Percentiles rank a stretch among this genome's conserved stretches.
Evolutionary conservation across 1,140 invertebrate species (phyloP).

Genomic region (Ganaspis sp.): DNA sequence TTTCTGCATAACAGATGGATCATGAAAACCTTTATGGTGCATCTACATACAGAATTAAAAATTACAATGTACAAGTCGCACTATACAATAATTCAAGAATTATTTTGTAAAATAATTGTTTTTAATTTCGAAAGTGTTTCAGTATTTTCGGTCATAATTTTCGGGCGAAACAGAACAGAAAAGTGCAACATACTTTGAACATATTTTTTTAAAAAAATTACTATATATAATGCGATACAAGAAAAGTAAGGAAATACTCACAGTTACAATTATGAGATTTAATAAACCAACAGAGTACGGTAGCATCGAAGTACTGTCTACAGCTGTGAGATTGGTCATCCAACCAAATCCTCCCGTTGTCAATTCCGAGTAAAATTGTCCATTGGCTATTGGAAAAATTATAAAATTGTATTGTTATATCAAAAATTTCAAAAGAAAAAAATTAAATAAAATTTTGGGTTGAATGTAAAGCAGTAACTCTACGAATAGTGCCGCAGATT

Average conservation of each 20-base stretch:
- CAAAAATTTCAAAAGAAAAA: too few relatives aligned
- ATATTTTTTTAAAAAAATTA: background rate
- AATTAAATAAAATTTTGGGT: too few relatives aligned
- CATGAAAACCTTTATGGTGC: background rate
- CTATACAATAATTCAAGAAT: background rate
- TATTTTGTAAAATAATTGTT: too few relatives aligned
- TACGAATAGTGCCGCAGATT: too few relatives aligned
- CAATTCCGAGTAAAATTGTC: background rate
- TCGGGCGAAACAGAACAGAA: too few relatives aligned
- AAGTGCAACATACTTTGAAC: too few relatives aligned
- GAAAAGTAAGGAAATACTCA: background rate
- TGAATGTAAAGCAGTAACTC: too few relatives aligned
- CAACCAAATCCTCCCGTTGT: background rate
- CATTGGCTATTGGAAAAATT: background rate
- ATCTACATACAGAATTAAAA: background rate
- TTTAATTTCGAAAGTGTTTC: too few relatives aligned
- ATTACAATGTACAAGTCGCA: background rate
- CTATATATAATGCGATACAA: background rate
- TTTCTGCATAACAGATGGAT: background rate
- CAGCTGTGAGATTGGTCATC: slow-evolving; percentile 6
- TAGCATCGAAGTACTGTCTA: background rate
- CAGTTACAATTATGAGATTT: background rate
- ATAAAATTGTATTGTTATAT: background rate
- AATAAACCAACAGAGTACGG: background rate
- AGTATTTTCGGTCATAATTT: too few relatives aligned